These are phyloP conservation scores for Fregetta grallaria DNA, from an alignment of 2,113 vertebrate genomes.

Conservation along the genomic window DNA sequence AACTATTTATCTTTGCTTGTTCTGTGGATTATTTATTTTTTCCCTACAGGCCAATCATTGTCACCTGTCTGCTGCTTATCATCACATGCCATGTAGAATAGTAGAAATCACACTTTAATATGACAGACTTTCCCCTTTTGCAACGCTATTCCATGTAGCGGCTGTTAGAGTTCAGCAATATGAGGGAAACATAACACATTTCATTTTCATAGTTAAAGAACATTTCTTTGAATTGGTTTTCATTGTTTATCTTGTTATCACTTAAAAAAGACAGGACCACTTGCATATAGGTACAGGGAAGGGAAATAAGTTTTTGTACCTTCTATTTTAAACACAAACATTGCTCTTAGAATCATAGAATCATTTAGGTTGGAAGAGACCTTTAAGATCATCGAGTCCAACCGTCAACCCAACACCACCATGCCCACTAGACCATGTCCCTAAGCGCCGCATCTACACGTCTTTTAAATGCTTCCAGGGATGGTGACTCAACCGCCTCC, in stretches of 20 bases:
- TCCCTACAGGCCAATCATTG: neutral
- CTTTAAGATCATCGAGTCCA: too few species aligned
- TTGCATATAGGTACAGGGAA: neutral
- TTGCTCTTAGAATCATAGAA: neutral
- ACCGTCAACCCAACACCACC: too few species aligned
- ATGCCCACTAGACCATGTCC: too few species aligned
- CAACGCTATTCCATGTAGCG: fast-evolving
- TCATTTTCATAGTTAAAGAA: neutral
- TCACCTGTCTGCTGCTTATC: neutral
- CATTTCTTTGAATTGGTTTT: neutral
- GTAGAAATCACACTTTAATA: neutral
- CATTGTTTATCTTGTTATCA: neutral
- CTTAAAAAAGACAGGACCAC: neutral
- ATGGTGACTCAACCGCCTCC: too few species aligned
- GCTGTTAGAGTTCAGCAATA: neutral
- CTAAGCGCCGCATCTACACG: too few species aligned
- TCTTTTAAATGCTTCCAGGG: too few species aligned
- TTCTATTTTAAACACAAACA: constrained; percentile 15
- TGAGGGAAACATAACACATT: neutral
- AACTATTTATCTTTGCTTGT: neutral
- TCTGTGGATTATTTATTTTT: neutral
- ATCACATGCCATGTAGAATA: neutral
- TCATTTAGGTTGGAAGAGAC: too few species aligned
- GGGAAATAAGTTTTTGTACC: neutral
- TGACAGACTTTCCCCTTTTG: neutral